Conservation (phyloP, 2,797 vertebrate species). For the Coluber constrictor region DNA sequence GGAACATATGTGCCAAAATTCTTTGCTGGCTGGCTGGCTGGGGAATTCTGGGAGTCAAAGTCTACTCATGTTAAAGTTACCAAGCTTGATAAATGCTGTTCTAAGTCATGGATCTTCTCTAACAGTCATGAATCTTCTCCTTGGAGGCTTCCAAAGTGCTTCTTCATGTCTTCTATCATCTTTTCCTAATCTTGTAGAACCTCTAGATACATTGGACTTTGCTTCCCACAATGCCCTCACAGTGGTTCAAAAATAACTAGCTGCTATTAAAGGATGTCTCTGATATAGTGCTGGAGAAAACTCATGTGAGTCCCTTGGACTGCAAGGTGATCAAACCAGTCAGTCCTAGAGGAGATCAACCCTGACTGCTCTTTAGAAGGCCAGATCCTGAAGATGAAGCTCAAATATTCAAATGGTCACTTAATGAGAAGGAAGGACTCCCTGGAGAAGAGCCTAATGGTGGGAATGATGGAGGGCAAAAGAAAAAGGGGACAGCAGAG, state of each 20-base stretch:
- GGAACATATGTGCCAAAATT: neutral
- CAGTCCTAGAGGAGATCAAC: too few relatives aligned
- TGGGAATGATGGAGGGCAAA: too few relatives aligned
- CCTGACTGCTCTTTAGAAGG: too few relatives aligned
- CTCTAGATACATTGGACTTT: neutral
- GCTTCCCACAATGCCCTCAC: neutral
- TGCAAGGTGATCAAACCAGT: too few relatives aligned
- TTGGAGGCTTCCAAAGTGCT: neutral
- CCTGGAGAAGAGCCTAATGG: too few relatives aligned
- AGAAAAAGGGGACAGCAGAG: too few relatives aligned
- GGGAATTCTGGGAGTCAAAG: neutral
- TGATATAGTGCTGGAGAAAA: neutral
- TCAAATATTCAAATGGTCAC: too few relatives aligned
- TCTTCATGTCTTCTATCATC: neutral
- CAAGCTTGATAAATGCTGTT: neutral
- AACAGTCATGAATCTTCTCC: neutral
- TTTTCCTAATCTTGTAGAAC: neutral
- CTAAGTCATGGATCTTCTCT: neutral
- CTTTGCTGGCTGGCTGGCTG: neutral
- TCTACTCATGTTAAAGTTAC: neutral
- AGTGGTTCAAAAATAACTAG: neutral
- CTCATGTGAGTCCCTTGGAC: too few relatives aligned
- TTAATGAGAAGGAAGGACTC: too few relatives aligned
- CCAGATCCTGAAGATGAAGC: too few relatives aligned
- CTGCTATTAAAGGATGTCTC: neutral